These are phyloP conservation scores for Aspiorhynchus laticeps DNA, from an alignment of 2,113 vertebrate species.

Conservation along the genomic window DNA sequence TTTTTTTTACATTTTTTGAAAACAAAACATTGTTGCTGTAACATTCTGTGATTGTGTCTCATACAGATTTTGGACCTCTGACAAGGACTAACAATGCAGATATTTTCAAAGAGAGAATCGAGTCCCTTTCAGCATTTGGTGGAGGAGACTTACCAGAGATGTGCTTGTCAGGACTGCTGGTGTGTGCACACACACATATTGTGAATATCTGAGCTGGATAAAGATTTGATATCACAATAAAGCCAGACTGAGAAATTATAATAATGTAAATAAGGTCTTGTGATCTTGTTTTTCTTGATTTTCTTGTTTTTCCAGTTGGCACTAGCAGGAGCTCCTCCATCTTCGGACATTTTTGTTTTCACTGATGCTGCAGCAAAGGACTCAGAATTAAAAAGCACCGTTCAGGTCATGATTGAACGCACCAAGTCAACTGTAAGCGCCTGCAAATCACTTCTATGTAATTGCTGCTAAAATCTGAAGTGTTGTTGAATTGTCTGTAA, in stretches of 20 bases:
- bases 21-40: background rate
- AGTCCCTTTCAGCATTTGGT: background rate
- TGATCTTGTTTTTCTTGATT: background rate
- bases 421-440: constrained; percentile 62
- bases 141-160: background rate
- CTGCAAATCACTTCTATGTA: background rate
- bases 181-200: background rate
- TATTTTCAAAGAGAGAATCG: background rate
- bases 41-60: background rate
- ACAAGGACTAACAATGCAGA: constrained; percentile 25
- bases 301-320: constrained; percentile 61
- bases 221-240: background rate
- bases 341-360: constrained; percentile 73
- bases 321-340: constrained; percentile 54
- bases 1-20: too few species aligned
- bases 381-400: constrained; percentile 52
- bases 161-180: constrained; percentile 36
- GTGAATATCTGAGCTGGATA: background rate
- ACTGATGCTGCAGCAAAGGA: constrained; percentile 70
- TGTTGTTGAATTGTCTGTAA: background rate
- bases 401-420: constrained; percentile 64
- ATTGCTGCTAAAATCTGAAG: background rate
- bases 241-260: background rate
- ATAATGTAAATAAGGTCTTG: background rate
- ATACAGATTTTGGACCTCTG: constrained; percentile 15